Percentiles rank a stretch among this genome's conserved stretches.
Conservation (phyloP, 2,113 vertebrate genomes). For the Tyrannus savana region DNA sequence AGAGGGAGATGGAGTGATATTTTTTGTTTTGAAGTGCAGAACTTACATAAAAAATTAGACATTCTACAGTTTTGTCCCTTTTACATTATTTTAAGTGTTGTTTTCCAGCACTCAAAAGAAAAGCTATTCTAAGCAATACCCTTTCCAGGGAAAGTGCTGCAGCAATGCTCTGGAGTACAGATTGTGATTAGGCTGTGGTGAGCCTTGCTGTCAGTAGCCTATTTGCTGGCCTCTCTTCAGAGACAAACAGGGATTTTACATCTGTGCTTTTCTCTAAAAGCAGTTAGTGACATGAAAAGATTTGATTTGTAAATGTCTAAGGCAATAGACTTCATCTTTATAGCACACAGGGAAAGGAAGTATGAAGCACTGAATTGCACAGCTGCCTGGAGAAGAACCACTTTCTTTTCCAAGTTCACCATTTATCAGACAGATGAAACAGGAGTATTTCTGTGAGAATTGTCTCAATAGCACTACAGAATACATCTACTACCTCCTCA, state of each 20-base stretch:
- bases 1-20: neutral
- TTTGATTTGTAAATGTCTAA: constrained; percentile 52
- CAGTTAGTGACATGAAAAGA: constrained; percentile 43
- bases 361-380: neutral
- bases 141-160: neutral
- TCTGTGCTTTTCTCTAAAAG: constrained; percentile 17
- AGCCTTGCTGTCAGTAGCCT: neutral
- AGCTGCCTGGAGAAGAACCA: constrained; percentile 40
- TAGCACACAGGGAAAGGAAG: neutral
- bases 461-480: neutral
- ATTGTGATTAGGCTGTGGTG: neutral
- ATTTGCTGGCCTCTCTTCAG: neutral
- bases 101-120: neutral
- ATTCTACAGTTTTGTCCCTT: neutral
- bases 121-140: neutral
- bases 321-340: constrained; percentile 42
- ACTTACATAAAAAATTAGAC: neutral
- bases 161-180: neutral
- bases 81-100: neutral
- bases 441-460: constrained; percentile 6
- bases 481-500: neutral
- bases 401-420: neutral
- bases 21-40: neutral
- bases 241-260: neutral
- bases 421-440: constrained; percentile 29